Conservation (phyloP, 2,797 vertebrate genomes). For the Galago senegalensis region DNA sequence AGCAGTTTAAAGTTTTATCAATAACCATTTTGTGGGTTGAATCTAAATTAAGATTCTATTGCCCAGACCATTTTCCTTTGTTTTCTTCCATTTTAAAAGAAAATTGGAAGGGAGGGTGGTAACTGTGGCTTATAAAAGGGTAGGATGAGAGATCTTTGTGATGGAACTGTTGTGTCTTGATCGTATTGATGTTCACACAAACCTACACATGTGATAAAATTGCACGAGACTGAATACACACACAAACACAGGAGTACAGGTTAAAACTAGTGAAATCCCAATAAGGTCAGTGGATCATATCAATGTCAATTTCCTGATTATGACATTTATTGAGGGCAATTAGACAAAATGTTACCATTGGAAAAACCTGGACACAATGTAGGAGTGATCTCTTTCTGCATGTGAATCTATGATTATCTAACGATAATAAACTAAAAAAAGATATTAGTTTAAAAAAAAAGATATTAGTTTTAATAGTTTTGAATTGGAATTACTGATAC, state of each 20-base stretch:
- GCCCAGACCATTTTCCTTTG: not conserved
- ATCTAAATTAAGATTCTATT: conserved; percentile 53
- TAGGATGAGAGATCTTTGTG: not conserved
- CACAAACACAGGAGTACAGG: not conserved
- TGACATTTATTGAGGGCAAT: not conserved
- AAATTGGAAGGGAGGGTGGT: not conserved
- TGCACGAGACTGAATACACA: not conserved
- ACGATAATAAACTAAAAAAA: not conserved
- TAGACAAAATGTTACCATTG: not conserved
- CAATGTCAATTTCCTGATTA: not conserved
- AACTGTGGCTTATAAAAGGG: not conserved
- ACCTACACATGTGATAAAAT: not conserved
- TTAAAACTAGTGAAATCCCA: not conserved
- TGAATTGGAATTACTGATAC: not conserved
- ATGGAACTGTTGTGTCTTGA: not conserved
- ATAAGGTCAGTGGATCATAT: not conserved
- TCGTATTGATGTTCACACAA: not conserved
- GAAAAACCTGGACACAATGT: not conserved
- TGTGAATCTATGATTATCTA: conserved; percentile 13
- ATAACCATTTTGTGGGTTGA: conserved; percentile 66
- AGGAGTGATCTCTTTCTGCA: not conserved
- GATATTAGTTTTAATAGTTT: conserved; percentile 43
- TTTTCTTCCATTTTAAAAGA: conserved; percentile 55
- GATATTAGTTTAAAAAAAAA: not conserved
- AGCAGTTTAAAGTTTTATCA: conserved; percentile 67